Base-by-base conservation (phyloP, 37 sponge, comb jelly and placozoan species). In the Beroe ovata region DNA sequence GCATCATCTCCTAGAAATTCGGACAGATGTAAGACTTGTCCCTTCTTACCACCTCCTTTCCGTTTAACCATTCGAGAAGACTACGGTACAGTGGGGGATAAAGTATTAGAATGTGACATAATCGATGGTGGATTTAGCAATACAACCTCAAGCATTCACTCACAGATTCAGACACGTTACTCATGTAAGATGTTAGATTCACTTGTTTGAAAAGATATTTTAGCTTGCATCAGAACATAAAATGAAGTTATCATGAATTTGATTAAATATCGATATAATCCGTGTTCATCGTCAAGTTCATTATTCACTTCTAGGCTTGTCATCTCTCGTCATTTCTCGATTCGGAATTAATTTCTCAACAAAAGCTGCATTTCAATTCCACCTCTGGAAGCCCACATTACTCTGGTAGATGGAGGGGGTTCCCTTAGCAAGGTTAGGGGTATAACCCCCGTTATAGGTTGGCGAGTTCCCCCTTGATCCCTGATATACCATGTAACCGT, bases 371-470 rank as follows among this genome's bases (percentile, higher is more conserved):
- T 39, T 19, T 77, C 84, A 77, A 54, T 77, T 77, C 84, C 84
- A 77, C 38, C 84, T 77, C 42, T 42, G 42, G 38, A 77, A 77
- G 22, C 84, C 84, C 38, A 77, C 84, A 77, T 35, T 77, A 40
- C 84, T 77, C 84, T 77, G 84, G 33, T 77, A 77, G 8, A 77
- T 77, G 33, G 84, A 77, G 84, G 84, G 84, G 22, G 84, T 77
- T 21, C 84, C 84, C 84, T 77, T 77, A 26, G 84, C 84, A 14
- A 77, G 84, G 54, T 77, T 77, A 54, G 84, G 84, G 84, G 54
- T 77, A 25, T 77, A 77, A 0, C 38, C 35, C 22, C 36, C n/a
- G 54, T 39, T 77, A 25, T 77, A 77, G 23, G 84, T 77, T 22
- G 84, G 84, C 23, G 84, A 77, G 84, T 39, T 42, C 0, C 84